Evolutionary conservation across 1,140 invertebrate species (phyloP), one percentile per base, ranked within the genome.

Genomic region (Planococcus citri): DNA sequence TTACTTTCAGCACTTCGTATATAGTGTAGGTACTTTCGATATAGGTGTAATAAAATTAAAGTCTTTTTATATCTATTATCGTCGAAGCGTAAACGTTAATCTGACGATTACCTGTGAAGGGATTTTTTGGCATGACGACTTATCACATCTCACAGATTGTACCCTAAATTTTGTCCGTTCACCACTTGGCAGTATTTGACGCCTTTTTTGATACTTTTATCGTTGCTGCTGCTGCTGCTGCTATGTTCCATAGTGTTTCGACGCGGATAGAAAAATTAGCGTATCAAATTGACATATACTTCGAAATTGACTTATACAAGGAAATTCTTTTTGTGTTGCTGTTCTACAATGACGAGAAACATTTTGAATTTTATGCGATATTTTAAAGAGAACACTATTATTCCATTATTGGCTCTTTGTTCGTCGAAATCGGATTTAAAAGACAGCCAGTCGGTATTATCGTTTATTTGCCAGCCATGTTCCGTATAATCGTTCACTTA

Each of bases 321-420:
- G 41, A 51, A 51, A 51, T 51, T 51, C 41, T 51, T 51, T 51
- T 51, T 51, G 17, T 51, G 41, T 51, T 51, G 41, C 12, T 51
- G 41, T 51, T 51, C 17, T 51, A 51, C 41, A 14, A 51, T 51
- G 41, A 51, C 41, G 41, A 2, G 10, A 20, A 51, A 51, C 41
- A 20, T 51, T 51, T 51, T 51, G 41, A 51, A 51, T 64, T 64
- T 27, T 27, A 64, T 64, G 22, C 60, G 25, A 25, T 20, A 64
- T 64, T 64, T 64, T 64, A 64, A 64, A 64, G 60, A 64, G 60
- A 64, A 64, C 60, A 64, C 25, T 64, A 64, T 64, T 64, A 17
- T 64, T 64, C 60, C 60, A 64, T 64, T 64, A 64, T 64, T 64
- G 60, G 60, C 60, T 64, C 60, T 64, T 64, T 64, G 60, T 64